phyloP scores from a whole-genome alignment of 2,113 vertebrate genomes.

The Thunnus maccoyii region DNA sequence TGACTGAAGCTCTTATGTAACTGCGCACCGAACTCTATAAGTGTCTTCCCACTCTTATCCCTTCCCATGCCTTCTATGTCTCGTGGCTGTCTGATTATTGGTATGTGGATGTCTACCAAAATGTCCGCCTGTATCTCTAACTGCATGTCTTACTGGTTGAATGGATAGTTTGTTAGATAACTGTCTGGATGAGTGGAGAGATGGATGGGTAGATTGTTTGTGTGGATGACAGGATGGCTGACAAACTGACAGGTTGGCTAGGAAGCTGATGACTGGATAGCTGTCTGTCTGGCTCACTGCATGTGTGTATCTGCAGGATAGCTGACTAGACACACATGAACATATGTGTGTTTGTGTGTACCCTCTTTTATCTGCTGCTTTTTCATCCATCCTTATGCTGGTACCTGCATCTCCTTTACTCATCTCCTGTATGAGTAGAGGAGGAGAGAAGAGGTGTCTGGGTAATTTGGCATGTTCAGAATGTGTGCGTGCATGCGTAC shows the following conservation, averaged over 20 bases:
- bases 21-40: constrained; percentile 52
- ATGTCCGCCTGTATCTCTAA: not conserved
- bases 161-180: constrained; percentile 30
- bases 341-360: constrained; percentile 3
- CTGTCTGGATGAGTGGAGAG: constrained; percentile 32
- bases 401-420: not conserved
- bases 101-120: not conserved
- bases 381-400: not conserved
- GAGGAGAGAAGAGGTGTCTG: constrained; percentile 11
- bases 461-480: constrained; percentile 39
- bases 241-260: constrained; percentile 42
- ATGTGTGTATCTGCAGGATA: constrained; percentile 12
- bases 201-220: constrained; percentile 26
- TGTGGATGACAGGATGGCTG: constrained; percentile 33
- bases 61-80: not conserved
- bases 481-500: constrained; percentile 13
- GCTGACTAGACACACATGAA: not conserved
- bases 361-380: constrained; percentile 4
- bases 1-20: constrained; percentile 52
- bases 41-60: constrained; percentile 43
- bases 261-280: constrained; percentile 35
- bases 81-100: constrained; percentile 23
- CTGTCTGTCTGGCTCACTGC: constrained; percentile 34
- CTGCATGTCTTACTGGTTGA: constrained; percentile 7
- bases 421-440: not conserved